A percentile compares a stretch with the other conserved stretches of the same genome.
These are phyloP conservation scores for Denticeps clupeoides DNA, from an alignment of 2,797 vertebrate species.

Conservation along the genomic window DNA sequence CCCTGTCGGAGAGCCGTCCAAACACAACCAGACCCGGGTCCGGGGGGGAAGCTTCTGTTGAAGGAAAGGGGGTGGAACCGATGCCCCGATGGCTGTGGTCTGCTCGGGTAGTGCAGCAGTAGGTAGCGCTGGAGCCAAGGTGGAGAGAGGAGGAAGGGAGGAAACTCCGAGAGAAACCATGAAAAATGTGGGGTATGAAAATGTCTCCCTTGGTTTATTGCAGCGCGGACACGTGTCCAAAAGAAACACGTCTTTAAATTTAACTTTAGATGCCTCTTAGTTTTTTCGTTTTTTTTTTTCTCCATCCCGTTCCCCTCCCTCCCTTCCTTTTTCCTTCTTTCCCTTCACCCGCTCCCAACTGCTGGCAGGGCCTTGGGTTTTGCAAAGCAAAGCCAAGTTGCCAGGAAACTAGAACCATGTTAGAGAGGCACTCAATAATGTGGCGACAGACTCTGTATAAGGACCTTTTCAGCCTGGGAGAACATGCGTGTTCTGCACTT, in stretches of 20 bases:
- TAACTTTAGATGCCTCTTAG: constrained; percentile 66
- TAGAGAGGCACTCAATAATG: constrained; percentile 66
- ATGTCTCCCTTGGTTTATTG: constrained; percentile 77
- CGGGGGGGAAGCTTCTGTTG: constrained; percentile 23
- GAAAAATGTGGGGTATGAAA: constrained; percentile 79
- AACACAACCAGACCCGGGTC: constrained; percentile 43
- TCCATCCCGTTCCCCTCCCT: constrained; percentile 19
- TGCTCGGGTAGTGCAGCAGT: constrained; percentile 46
- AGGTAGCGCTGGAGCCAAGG: constrained; percentile 66
- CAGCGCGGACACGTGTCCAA: constrained; percentile 58
- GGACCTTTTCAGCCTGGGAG: constrained; percentile 45
- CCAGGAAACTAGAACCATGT: constrained; percentile 65
- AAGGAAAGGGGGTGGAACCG: constrained; percentile 23
- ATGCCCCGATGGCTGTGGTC: constrained; percentile 57
- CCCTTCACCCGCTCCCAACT: constrained; percentile 47
- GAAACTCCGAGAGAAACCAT: constrained; percentile 70
- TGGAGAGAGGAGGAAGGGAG: constrained; percentile 72
- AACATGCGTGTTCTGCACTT: constrained; percentile 40
- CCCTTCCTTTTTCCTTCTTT: constrained; percentile 30
- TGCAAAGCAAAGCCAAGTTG: constrained; percentile 51
- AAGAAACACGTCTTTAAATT: constrained; percentile 79
- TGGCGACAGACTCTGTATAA: constrained; percentile 55
- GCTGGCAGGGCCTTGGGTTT: constrained; percentile 48
- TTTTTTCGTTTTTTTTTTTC: constrained; percentile 17
- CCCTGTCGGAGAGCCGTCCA: constrained; percentile 39